Evolutionary conservation across 2,797 vertebrate species (phyloP).

Genomic region (Novumbra hubbsi): DNA sequence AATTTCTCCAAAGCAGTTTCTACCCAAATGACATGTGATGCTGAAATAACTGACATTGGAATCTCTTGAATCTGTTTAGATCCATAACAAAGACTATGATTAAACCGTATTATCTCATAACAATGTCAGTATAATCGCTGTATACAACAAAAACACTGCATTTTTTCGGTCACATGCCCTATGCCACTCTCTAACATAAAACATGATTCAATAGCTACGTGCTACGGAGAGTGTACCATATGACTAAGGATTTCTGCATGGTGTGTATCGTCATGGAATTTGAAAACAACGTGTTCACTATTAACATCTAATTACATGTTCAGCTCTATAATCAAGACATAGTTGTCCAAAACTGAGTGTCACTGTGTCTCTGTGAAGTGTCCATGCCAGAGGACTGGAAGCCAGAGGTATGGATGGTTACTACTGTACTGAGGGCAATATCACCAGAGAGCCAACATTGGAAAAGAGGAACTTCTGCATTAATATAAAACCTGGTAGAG

Average conservation of each 20-base stretch:
- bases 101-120: background rate
- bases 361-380: background rate
- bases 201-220: background rate
- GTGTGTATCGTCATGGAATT: background rate
- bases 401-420: conserved; percentile 16
- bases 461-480: conserved; percentile 24
- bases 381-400: background rate
- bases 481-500: conserved; percentile 34
- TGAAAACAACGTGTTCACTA: background rate
- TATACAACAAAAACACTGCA: conserved; percentile 6
- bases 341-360: background rate
- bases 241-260: background rate
- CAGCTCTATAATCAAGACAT: background rate
- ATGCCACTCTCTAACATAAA: background rate
- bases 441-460: conserved; percentile 15
- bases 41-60: background rate
- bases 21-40: background rate
- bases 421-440: background rate
- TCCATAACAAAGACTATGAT: background rate
- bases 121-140: background rate
- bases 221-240: background rate
- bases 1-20: background rate
- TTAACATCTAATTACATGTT: background rate
- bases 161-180: background rate
- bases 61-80: background rate